These are phyloP conservation scores for Proales similis DNA, from an alignment of 1,140 invertebrate genomes.

Conservation along the genomic window DNA sequence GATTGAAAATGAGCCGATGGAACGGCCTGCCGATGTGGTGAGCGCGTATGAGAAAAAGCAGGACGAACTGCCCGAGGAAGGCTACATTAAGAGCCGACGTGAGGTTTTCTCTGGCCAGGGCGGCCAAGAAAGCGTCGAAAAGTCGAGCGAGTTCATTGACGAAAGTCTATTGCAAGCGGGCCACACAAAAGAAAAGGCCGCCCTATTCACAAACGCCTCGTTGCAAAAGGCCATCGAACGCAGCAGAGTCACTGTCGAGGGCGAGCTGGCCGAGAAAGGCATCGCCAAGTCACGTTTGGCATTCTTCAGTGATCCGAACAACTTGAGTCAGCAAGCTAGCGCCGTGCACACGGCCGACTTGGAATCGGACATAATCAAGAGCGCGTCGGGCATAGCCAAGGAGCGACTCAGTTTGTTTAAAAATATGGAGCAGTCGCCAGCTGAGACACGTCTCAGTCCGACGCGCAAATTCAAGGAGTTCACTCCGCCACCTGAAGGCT, in stretches of 20 bases:
- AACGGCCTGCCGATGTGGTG: constrained; percentile 9
- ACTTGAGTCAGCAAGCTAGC: background rate
- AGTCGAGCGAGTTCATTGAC: constrained; percentile 1
- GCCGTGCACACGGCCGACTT: background rate
- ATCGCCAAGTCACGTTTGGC: constrained; percentile 27
- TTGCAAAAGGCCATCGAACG: constrained; percentile 17
- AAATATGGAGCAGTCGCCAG: constrained; percentile 31
- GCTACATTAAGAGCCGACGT: background rate
- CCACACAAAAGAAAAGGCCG: constrained; percentile 30
- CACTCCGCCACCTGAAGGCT: constrained; percentile 31
- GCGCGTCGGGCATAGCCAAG: constrained; percentile 30
- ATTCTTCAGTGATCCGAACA: constrained; percentile 22
- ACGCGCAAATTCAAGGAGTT: constrained; percentile 27
- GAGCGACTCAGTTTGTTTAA: constrained; percentile 31
- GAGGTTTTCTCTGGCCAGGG: constrained; percentile 1
- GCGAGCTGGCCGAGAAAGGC: constrained; percentile 35
- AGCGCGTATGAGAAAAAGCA: constrained; percentile 6
- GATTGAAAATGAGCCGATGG: constrained; percentile 21
- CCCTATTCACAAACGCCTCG: constrained; percentile 1
- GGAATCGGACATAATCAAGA: constrained; percentile 22
- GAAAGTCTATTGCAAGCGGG: constrained; percentile 6
- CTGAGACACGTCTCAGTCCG: background rate
- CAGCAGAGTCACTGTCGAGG: constrained; percentile 18
- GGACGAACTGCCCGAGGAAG: constrained; percentile 15
- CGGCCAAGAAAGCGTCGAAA: constrained; percentile 1